Conservation (phyloP, 2,113 vertebrate genomes). For the Pelecanoides urinatrix region DNA sequence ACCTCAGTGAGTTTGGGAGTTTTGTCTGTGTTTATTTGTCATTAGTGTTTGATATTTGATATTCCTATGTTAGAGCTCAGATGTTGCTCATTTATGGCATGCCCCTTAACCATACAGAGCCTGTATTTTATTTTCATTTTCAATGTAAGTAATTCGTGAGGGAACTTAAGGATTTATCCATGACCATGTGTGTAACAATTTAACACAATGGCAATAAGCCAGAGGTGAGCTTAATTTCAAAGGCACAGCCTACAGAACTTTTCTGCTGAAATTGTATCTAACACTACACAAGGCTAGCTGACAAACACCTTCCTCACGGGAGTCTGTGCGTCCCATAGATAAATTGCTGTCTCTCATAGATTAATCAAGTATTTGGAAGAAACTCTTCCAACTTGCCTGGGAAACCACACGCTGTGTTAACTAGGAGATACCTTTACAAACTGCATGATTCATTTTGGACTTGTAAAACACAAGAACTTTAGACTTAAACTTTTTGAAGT, state of each 20-base stretch:
- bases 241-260: not conserved
- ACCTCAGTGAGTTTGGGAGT: not conserved
- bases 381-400: not conserved
- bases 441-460: not conserved
- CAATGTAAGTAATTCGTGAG: not conserved
- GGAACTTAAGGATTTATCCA: not conserved
- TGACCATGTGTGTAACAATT: not conserved
- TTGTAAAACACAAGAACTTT: not conserved
- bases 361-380: slow-evolving; percentile 8
- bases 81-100: not conserved
- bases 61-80: not conserved
- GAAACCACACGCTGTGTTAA: not conserved
- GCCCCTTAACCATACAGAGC: not conserved
- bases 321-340: not conserved
- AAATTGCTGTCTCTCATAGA: slow-evolving; percentile 26
- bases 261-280: slow-evolving; percentile 17
- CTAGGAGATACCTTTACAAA: not conserved
- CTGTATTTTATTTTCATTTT: not conserved
- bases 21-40: not conserved
- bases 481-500: not conserved
- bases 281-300: not conserved
- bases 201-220: not conserved
- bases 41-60: not conserved
- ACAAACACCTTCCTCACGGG: not conserved
- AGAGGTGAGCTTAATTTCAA: not conserved